Evolutionary conservation across 2,797 vertebrate species (phyloP).

Genomic region (Hypotaenidia philippensis): DNA sequence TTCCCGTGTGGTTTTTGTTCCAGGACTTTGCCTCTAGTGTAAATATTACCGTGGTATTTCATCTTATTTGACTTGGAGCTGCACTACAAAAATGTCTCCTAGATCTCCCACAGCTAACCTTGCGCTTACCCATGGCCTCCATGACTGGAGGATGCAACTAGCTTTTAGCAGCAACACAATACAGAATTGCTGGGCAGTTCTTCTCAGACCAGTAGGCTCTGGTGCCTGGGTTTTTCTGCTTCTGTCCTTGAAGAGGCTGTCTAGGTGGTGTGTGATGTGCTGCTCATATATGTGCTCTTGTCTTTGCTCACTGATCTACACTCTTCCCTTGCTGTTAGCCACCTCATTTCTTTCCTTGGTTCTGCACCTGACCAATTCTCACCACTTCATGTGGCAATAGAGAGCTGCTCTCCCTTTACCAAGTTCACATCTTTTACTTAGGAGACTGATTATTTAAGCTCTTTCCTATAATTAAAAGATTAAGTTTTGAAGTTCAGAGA

Average conservation of each 20-base stretch:
- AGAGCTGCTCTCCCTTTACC: neutral
- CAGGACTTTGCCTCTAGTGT: neutral
- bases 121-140: accelerated
- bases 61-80: neutral
- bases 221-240: neutral
- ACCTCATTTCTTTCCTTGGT: neutral
- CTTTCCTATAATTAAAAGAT: neutral
- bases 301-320: accelerated
- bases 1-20: neutral
- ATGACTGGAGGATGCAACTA: accelerated
- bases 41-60: neutral
- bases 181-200: neutral
- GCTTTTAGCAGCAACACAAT: neutral
- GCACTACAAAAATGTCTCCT: neutral
- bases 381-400: accelerated
- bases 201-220: neutral
- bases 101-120: neutral
- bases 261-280: neutral
- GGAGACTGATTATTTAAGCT: neutral
- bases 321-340: neutral
- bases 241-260: accelerated
- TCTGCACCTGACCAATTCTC: neutral
- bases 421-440: neutral
- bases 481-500: neutral
- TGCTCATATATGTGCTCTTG: neutral